phyloP scores from a whole-genome alignment of 2,888 invertebrate genomes.

The Papilio gigon region DNA sequence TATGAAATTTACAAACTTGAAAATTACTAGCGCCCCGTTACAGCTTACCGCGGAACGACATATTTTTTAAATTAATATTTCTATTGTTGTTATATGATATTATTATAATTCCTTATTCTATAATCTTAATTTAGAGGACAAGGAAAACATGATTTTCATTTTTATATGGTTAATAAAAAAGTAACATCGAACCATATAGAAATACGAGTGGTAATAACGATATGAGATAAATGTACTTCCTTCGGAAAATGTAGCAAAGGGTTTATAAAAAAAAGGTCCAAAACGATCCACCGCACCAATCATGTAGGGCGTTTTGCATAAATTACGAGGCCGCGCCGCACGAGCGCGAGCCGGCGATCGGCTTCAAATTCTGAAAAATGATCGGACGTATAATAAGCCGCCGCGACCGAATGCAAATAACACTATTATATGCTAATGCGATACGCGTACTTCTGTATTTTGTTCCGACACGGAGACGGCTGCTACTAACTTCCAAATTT shows the following conservation, averaged over 20 bases:
- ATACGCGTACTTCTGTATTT: slow-evolving; percentile 70
- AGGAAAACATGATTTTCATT: not conserved
- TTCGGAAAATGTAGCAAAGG: slow-evolving; percentile 49
- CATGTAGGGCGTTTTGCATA: slow-evolving; percentile 76
- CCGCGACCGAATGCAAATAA: slow-evolving; percentile 74
- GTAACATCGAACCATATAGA: slow-evolving; percentile 12
- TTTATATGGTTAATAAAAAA: not conserved
- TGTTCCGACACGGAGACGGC: slow-evolving; percentile 59
- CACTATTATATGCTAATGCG: slow-evolving; percentile 79
- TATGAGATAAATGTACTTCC: slow-evolving; percentile 49
- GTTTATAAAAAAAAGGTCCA: slow-evolving; percentile 56
- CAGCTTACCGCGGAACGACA: not conserved
- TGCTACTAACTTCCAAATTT: slow-evolving; percentile 48
- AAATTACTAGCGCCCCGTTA: not conserved
- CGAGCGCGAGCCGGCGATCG: slow-evolving; percentile 62
- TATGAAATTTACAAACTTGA: slow-evolving; percentile 28
- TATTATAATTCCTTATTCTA: too few species aligned
- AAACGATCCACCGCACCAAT: slow-evolving; percentile 62
- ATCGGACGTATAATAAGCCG: slow-evolving; percentile 71
- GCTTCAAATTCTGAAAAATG: slow-evolving; percentile 75
- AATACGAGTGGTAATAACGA: slow-evolving; percentile 18
- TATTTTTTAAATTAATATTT: not conserved
- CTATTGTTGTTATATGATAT: too few species aligned
- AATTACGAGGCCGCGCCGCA: slow-evolving; percentile 61
- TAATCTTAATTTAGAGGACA: not conserved